Conservation (phyloP, 2,797 vertebrate species). For the Stomatorhinus walkeri region DNA sequence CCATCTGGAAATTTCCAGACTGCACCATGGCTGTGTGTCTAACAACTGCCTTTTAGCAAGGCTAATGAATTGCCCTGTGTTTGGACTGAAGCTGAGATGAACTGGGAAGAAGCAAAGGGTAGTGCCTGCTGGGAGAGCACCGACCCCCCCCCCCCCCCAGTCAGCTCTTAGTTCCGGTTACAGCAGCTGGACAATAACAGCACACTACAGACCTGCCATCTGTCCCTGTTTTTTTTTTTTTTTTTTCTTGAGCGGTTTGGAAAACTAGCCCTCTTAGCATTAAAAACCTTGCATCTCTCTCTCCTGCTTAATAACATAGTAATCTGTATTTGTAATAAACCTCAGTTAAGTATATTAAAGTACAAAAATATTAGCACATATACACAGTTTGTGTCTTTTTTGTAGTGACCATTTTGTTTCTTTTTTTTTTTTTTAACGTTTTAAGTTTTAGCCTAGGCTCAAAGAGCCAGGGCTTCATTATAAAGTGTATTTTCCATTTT, state of each 20-base stretch:
- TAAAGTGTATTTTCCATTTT: slow-evolving; percentile 53
- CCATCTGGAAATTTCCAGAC: slow-evolving; percentile 6
- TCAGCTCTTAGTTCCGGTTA: slow-evolving; percentile 33
- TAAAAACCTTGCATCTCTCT: slow-evolving; percentile 23
- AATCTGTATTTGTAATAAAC: slow-evolving; percentile 88
- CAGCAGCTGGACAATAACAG: slow-evolving; percentile 17
- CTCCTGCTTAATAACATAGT: slow-evolving; percentile 70
- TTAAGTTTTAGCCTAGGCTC: slow-evolving; percentile 63
- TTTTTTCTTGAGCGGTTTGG: slow-evolving; percentile 51
- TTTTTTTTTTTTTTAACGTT: slow-evolving; percentile 51
- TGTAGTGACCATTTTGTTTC: slow-evolving; percentile 69
- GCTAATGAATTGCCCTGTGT: slow-evolving; percentile 28
- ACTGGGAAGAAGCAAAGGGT: slow-evolving; percentile 50
- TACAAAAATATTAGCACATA: slow-evolving; percentile 93
- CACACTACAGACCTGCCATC: slow-evolving; percentile 36
- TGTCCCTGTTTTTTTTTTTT: slow-evolving; percentile 47
- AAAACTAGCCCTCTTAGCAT: slow-evolving; percentile 48
- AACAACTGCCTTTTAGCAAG: slow-evolving; percentile 48
- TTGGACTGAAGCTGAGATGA: slow-evolving; percentile 29
- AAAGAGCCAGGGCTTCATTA: slow-evolving; percentile 58
- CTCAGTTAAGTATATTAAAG: slow-evolving; percentile 86
- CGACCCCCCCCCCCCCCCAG: slow-evolving; percentile 47
- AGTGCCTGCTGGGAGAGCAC: slow-evolving; percentile 58
- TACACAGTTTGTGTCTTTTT: slow-evolving; percentile 65
- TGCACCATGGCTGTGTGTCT: slow-evolving; percentile 29